Base-by-base conservation (phyloP, 2,888 invertebrate genomes). In the Chalcosyrphus nemorum region DNA sequence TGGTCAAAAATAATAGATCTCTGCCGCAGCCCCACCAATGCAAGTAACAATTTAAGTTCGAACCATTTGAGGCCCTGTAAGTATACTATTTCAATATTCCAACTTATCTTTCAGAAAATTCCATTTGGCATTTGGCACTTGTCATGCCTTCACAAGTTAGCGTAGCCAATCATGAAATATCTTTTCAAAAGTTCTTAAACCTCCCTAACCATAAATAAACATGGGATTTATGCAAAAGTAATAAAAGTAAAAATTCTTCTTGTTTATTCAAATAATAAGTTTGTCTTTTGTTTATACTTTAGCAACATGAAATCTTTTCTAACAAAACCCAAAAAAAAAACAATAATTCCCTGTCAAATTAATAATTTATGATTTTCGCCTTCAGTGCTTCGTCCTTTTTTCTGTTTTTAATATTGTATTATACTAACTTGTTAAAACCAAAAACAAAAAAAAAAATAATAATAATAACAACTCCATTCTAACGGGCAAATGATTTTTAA, bases 311-410 rank as follows among this genome's bases (percentile, higher is more conserved):
- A 38, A 13, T 38, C 13, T 38, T 38, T 38, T 17, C 7, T 45
- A 19, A 3, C 0, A 45, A 19, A 45, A 19, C 9, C 7, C 7
- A 52, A 50, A 59, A 38, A 38, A n/a, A 59, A 38, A 38, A n/a
- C 71, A 71, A 50, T 71, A 71, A 59, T 71, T 59, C 27, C 17
- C 35, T 59, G 59, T 59, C 71, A 71, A 71, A 71, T 59, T 50
- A 71, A 71, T 59, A 59, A 71, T 71, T 59, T 71, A 71, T 71
- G 47, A 50, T 50, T 71, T 71, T 50, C 70, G 35, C 50, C 59
- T 13, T 13, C 15, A 52, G 19, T 27, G n/a, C 27, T 6, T 50
- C 0, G 13, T 52, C 13, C 52, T 21, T 56, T 38, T 35, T 32
- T 54, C 6, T 7, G 1, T 38, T 38, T n/a, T 38, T n/a, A n/a